Conservation (phyloP, 2,797 vertebrate genomes). For the Pseudochirops corinnae region DNA sequence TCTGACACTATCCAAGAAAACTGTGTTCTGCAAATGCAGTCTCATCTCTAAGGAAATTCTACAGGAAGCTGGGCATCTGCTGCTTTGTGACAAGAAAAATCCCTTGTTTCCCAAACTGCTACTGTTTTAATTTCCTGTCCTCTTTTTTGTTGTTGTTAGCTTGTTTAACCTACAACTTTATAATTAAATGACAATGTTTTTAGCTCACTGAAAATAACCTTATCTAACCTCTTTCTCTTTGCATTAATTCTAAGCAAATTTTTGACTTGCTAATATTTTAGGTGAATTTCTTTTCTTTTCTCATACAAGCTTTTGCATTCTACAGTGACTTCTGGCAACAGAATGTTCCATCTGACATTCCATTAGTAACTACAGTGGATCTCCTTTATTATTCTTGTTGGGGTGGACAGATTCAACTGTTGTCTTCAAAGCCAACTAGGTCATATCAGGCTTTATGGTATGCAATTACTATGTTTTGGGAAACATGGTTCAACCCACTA, state of each 20-base stretch:
- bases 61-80: slow-evolving; percentile 70
- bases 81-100: slow-evolving; percentile 59
- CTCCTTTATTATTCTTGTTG: background rate
- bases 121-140: slow-evolving; percentile 76
- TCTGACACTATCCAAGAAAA: slow-evolving; percentile 51
- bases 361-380: background rate
- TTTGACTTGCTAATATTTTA: slow-evolving; percentile 34
- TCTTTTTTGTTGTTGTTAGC: slow-evolving; percentile 66
- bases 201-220: slow-evolving; percentile 62
- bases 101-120: slow-evolving; percentile 59
- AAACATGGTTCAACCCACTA: background rate
- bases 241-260: background rate
- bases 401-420: background rate
- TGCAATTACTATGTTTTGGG: background rate
- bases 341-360: background rate
- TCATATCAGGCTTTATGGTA: background rate
- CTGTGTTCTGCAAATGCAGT: slow-evolving; percentile 35
- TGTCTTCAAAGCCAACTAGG: background rate
- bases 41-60: slow-evolving; percentile 50
- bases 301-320: background rate
- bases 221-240: slow-evolving; percentile 60
- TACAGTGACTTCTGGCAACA: slow-evolving; percentile 15
- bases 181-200: slow-evolving; percentile 77
- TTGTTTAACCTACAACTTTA: slow-evolving; percentile 78
- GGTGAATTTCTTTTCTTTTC: background rate